Evolutionary conservation across 1,140 invertebrate species (phyloP).

Genomic region (Leptestheria dahalacensis): DNA sequence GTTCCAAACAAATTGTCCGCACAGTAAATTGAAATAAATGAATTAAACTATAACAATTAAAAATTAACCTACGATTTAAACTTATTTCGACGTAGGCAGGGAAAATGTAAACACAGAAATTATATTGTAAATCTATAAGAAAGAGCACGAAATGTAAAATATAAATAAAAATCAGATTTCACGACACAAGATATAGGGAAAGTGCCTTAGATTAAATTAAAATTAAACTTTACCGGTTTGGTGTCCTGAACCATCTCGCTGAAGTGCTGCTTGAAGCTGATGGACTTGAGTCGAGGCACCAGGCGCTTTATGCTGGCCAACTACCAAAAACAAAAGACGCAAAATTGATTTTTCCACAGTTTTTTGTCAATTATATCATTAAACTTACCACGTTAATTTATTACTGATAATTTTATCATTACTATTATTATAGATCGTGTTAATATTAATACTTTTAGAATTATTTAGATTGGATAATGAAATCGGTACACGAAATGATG

Average conservation of each 20-base stretch:
- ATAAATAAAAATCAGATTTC: not conserved
- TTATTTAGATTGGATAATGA: not conserved
- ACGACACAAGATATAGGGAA: not conserved
- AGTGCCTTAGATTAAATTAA: not conserved
- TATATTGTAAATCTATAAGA: no score
- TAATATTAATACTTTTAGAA: not conserved
- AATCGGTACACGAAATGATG: no score
- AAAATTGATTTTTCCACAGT: not conserved
- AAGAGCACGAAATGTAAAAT: not conserved
- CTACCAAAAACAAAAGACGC: constrained; percentile 28
- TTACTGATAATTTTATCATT: no score
- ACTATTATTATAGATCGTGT: not conserved
- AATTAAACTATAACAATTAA: not conserved
- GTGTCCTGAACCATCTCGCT: constrained; percentile 70
- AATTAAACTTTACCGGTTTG: constrained; percentile 54
- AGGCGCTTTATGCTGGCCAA: constrained; percentile 71
- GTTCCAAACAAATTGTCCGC: no score
- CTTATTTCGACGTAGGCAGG: no score
- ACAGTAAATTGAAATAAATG: no score
- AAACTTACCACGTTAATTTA: no score
- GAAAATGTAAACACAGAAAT: no score
- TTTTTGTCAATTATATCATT: no score
- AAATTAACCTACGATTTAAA: no score
- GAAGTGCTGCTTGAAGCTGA: constrained; percentile 79
- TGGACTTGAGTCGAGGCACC: constrained; percentile 66